Base-by-base conservation (phyloP, 2,888 invertebrate species). In the Eurytoma adleriae region DNA sequence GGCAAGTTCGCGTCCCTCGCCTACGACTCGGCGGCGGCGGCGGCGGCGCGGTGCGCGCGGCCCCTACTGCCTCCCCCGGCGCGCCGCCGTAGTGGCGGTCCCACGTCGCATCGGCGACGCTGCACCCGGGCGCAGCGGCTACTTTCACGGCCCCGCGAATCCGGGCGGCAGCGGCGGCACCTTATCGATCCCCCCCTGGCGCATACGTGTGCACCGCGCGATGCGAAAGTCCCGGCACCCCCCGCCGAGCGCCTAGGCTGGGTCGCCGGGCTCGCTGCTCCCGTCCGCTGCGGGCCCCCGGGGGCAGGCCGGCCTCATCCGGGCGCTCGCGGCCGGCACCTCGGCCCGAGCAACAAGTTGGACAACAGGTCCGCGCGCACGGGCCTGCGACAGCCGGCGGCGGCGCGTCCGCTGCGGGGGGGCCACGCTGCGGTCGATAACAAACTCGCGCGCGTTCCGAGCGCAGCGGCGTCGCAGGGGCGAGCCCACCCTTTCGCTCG, bases 271-370 rank as follows among this genome's bases (percentile, higher is more conserved):
- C 50, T 12, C 50, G 12, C 50, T 50, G 62, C 30, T 16, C 52
- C 52, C 52, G 3, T 16, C 7, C 52, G 52, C 52, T 52, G 52
- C 52, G 52, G 16, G 3, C 54, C n/a, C 14, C 54, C 16, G n/a
- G 54, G 54, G n/a, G 54, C 54, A 54, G 54, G 54, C 54, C 54
- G 40, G 40, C 40, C 40, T 40, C 40, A 40, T 40, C 40, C 40
- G 40, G 40, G 40, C 40, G 40, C 20, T 59, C 59, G 59, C 20
- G 13, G 57, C 57, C 40, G 40, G 40, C 40, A 7, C 40, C 40
- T 40, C 76, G 70, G 57, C 40, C 69, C 12, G 88, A 89, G 90
- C 90, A 90, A 90, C 90, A 90, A 90, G 90, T 90, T 89, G 89
- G 90, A 90, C 90, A 90, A 90, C 90, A 90, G 90, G 90, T 90